Evolutionary conservation across 1,140 invertebrate species (phyloP), one percentile per base, ranked within the genome.

Genomic region (Drosophila arizonae): DNA sequence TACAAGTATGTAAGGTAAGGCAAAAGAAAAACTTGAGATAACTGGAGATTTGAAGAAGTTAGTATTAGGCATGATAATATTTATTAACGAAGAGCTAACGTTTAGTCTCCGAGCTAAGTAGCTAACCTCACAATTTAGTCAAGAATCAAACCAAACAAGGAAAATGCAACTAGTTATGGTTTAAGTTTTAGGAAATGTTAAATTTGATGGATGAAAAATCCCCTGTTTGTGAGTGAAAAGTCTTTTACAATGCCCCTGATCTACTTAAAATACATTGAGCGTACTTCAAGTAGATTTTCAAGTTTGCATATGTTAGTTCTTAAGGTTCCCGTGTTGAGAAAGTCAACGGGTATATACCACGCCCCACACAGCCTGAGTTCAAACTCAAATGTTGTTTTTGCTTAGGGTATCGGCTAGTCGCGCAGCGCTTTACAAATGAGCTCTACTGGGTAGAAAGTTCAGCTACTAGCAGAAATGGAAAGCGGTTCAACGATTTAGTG

Each of bases 401-500:
- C 2, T 41, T 13, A 33, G 4, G 33, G 24, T 30, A 69, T 24
- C 26, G 21, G 21, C 2, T 36, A 63, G 58, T 62, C 63, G 17
- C 4, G 1, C 43, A 58, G 2, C 30, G 21, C 17, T 33, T 6
- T 6, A 2, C 4, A 15, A 33, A n/a, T 17, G 2, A 54, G 9
- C 15, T 46, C 24, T 33, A 21, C 3, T 24, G 6, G 28, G 46
- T 24, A 8, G 33, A 66, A 76, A 63, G 67, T 45, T 72, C 62
- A 60, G 21, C 1, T 21, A 46, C 5, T 39, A 39, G 10, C 45
- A 48, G 43, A 65, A 72, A 76, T 48, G 50, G 36, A 79, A 81
- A 70, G 24, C 52, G 64, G 71, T 76, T 81, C 76, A 76, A 66
- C 54, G 65, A 15, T 72, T 85, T 72, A 56, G 36, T 26, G 45